Conservation (phyloP, 2,113 vertebrate genomes). For the Muntiacus reevesi region DNA sequence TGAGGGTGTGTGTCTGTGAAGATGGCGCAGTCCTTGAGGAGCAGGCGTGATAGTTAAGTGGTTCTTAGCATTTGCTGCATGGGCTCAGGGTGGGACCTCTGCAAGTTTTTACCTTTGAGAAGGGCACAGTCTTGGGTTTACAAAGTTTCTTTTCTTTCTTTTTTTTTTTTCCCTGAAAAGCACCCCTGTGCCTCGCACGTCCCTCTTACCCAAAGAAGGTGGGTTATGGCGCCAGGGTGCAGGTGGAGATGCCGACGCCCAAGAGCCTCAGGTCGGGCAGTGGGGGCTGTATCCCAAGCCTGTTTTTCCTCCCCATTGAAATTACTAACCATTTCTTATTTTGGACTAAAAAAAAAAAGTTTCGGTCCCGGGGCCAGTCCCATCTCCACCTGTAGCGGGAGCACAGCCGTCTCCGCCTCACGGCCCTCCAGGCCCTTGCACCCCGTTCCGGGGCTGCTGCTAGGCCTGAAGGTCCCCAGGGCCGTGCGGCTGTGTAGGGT, state of each 20-base stretch:
- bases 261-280: neutral
- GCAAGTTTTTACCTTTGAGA: neutral
- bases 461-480: neutral
- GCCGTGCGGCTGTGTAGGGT: neutral
- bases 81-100: neutral
- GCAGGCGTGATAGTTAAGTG: neutral
- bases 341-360: neutral
- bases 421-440: neutral
- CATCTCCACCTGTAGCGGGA: neutral
- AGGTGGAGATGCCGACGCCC: neutral
- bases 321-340: neutral
- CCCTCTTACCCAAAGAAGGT: neutral
- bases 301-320: neutral
- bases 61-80: neutral
- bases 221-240: neutral
- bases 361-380: neutral
- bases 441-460: neutral
- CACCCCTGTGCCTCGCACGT: neutral
- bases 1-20: neutral
- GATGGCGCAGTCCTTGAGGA: neutral
- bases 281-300: neutral
- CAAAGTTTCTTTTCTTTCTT: neutral
- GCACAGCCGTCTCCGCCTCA: neutral
- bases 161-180: neutral
- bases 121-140: neutral